Base-by-base conservation (phyloP, 1,140 invertebrate genomes). In the Leptonema lineaticorne region DNA sequence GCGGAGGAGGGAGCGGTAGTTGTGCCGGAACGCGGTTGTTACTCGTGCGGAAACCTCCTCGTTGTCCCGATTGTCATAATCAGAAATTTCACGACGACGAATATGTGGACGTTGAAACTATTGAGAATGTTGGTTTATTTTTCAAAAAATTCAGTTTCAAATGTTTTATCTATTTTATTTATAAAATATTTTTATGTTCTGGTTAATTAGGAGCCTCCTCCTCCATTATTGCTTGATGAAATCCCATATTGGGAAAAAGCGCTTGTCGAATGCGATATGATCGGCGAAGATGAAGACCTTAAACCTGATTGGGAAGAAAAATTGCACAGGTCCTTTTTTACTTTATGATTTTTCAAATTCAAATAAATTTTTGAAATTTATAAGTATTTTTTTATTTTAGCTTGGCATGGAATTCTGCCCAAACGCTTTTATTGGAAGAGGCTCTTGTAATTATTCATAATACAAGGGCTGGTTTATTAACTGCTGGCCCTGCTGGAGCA, bases 281-380 rank as follows among this genome's bases (percentile, higher is more conserved):
- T 63, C 2, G 27, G 62, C 18, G 72, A 73, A 41, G 62, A 69
- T 37, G 67, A 73, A 29, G 69, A 71, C 29, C 18, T 57, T n/a
- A 73, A 73, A 66, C 37, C 33, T 11, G 69, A 73, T 59, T 73
- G 72, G 72, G 72, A 73, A 60, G 66, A 71, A 45, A 71, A 70
- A 71, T 50, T 73, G 9, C 63, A 71, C 22, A 69, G 67, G 72
- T 73, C 65, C 14, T 24, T 14, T 33, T 45, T n/a, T n/a, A n/a
- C 37, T 41, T 41, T 11, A 11, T 16, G 30, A 41, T 41, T 4
- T 9, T 41, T 41, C 2, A 41, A 11, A 41, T 41, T 53, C 16
- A 6, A 22, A 6, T 53, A 53, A 6, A 33, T 11, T 11, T n/a
- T 57, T 9, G 20, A n/a, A 27, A 4, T 58, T 5, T 5, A 1